Conservation (phyloP, 2,888 invertebrate genomes). For the Diaprepes abbreviatus region DNA sequence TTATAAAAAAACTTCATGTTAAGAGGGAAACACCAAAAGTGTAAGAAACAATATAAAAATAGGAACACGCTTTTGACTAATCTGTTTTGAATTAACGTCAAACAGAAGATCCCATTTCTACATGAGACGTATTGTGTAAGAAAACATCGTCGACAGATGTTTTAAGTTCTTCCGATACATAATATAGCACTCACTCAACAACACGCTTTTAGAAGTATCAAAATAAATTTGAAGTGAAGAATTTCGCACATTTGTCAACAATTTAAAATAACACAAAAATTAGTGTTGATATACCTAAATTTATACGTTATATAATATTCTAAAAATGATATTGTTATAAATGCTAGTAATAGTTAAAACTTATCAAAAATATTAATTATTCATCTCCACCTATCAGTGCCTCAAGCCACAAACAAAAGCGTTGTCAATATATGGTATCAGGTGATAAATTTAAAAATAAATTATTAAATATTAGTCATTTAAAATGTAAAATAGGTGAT, state of each 20-base stretch:
- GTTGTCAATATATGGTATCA: no score
- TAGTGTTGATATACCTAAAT: no score
- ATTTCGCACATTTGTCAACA: not conserved
- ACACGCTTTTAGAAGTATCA: not conserved
- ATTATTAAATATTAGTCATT: no score
- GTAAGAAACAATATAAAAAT: not conserved
- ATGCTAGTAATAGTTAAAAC: no score
- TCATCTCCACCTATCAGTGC: no score
- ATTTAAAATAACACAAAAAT: no score
- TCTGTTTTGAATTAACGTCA: slow-evolving; percentile 7
- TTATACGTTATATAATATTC: no score
- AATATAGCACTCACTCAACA: slow-evolving; percentile 31
- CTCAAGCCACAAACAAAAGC: no score
- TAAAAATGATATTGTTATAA: no score
- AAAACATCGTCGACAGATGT: slow-evolving; percentile 28
- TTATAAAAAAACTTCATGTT: not conserved
- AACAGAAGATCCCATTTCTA: slow-evolving; percentile 9
- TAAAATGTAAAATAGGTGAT: no score
- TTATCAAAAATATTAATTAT: no score
- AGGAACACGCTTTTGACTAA: not conserved
- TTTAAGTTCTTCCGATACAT: slow-evolving; percentile 25
- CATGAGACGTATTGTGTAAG: slow-evolving; percentile 8
- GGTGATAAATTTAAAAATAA: no score
- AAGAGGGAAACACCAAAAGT: not conserved
- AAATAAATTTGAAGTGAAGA: slow-evolving; percentile 8